Evolutionary conservation across 2,888 invertebrate genomes (phyloP), one percentile per base, ranked within the genome.

Genomic region (Branchellion lobata): DNA sequence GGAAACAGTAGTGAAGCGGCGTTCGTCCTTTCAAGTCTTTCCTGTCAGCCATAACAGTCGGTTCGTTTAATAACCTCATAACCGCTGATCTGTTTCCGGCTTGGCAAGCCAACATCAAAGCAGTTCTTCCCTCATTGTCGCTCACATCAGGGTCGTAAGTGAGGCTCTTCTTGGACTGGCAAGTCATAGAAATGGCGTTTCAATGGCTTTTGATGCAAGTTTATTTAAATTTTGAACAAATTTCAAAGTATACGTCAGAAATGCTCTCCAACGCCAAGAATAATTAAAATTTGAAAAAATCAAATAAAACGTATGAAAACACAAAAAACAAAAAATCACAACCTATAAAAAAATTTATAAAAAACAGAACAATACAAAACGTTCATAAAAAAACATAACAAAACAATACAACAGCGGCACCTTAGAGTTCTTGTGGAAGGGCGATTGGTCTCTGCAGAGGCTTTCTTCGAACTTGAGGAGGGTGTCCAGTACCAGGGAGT

Each of bases 1-100:
- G 36, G 77, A 82, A 81, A 80, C 83, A 83, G 75, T 84, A 82
- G 61, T 83, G 83, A 40, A 84, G 77, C 11, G 82, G 83, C 31
- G 79, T 83, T 29, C 80, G 73, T 14, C 69, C 78, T 29, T 57
- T 71, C 21, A 57, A 40, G 80, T 84, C 84, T 36, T 47, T 31
- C 8, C 79, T 24, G 53, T 82, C 81, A 11, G 79, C 74, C n/a
- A 61, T 34, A 21, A 81, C 80, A 2, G 73, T 75, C 2, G 80
- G 69, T n/a, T 78, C 76, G 31, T 82, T 71, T n/a, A 84, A 79
- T 24, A 80, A 65, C 1, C 79, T 34, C 68, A 81, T 65, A 2
- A 81, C 77, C n/a, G 75, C 69, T 0, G 74, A 75, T 73, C 80
- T 69, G 71, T 81, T 79, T 21, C 82, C 81, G 33, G 65, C 57